These are phyloP conservation scores for Barnardius zonarius DNA, from an alignment of 2,113 vertebrate genomes.

Conservation along the genomic window DNA sequence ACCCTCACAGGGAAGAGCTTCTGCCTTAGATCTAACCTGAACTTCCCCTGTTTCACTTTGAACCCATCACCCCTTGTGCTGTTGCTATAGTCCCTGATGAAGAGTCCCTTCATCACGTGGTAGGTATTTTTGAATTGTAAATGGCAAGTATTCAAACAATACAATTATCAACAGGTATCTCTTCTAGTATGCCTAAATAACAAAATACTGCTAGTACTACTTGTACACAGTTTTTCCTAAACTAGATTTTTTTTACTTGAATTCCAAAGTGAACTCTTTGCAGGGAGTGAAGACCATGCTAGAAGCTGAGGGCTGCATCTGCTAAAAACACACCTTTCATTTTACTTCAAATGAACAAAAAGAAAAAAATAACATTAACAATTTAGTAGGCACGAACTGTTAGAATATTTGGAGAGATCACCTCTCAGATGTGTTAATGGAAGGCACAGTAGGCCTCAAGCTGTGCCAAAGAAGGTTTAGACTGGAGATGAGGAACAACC, in stretches of 20 bases:
- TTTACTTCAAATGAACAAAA: neutral
- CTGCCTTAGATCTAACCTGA: neutral
- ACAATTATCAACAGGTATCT: neutral
- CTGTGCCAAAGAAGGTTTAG: neutral
- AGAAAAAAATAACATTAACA: neutral
- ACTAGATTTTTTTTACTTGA: neutral
- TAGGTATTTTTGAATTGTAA: neutral
- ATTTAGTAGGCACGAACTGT: neutral
- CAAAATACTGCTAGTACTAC: neutral
- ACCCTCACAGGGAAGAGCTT: too few relatives aligned
- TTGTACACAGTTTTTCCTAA: neutral
- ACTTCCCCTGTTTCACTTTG: neutral
- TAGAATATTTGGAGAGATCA: neutral
- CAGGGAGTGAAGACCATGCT: neutral
- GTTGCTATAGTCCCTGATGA: neutral
- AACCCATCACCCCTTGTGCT: neutral
- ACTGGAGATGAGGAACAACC: neutral
- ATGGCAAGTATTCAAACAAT: neutral
- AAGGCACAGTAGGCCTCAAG: neutral
- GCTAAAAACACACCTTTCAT: neutral
- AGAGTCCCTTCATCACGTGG: neutral
- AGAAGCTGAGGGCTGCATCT: neutral
- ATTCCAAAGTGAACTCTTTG: neutral
- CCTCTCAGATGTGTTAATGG: neutral
- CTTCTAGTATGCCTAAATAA: neutral